These are phyloP conservation scores for Gymnoscopelus braueri DNA, from an alignment of 2,797 vertebrate species.

Conservation along the genomic window DNA sequence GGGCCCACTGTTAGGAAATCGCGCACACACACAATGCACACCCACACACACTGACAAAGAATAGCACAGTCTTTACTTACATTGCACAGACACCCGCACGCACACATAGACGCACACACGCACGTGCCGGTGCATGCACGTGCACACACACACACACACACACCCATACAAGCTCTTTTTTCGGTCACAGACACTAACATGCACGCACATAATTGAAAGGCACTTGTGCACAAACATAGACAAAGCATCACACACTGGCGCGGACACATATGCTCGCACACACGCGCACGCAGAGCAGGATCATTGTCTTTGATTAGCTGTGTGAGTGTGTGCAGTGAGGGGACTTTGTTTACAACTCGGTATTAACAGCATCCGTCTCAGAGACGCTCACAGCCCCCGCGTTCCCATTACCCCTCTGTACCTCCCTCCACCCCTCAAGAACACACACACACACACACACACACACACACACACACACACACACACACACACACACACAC, in stretches of 20 bases:
- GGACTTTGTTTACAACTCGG: no score
- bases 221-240: conserved; percentile 20
- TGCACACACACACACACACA: conserved; percentile 18
- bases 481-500: conserved; percentile 10
- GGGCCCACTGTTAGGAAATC: not conserved
- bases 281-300: no score
- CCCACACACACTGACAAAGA: conserved; percentile 29
- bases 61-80: not conserved
- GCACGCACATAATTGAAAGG: not conserved
- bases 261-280: no score
- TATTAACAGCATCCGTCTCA: no score
- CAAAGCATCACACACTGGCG: not conserved
- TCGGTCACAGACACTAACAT: no score
- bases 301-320: no score
- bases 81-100: conserved; percentile 36
- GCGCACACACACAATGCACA: conserved; percentile 14
- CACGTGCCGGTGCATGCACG: not conserved
- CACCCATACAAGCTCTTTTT: not conserved
- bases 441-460: conserved; percentile 33
- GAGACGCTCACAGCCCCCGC: no score
- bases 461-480: conserved; percentile 13
- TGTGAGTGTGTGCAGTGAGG: no score
- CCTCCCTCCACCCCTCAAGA: no score
- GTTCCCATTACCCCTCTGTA: no score
- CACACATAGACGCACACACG: conserved; percentile 5